Conservation (phyloP, 2,797 vertebrate genomes). For the Threskiornis aethiopicus region DNA sequence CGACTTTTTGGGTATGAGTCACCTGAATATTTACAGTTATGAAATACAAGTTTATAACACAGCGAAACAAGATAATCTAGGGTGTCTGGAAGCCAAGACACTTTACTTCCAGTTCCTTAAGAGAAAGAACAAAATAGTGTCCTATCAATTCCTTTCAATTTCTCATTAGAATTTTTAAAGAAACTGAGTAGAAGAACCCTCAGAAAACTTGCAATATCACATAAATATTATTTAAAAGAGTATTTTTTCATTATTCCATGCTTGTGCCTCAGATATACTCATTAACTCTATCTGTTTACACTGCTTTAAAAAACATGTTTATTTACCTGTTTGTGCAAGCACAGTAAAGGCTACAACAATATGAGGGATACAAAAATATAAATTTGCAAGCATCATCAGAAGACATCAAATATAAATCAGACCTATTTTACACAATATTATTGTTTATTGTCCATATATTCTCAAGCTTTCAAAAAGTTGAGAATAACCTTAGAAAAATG, state of each 20-base stretch:
- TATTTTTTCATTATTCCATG: neutral
- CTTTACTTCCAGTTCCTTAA: neutral
- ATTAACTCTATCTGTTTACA: neutral
- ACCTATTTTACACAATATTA: neutral
- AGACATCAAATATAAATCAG: neutral
- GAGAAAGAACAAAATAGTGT: neutral
- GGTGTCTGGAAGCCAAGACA: neutral
- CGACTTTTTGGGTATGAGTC: neutral
- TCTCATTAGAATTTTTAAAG: neutral
- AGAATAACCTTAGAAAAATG: neutral
- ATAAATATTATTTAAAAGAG: neutral
- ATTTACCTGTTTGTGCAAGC: neutral
- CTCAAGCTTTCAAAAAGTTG: neutral
- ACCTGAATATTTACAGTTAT: neutral
- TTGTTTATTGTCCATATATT: neutral
- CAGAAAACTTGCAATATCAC: neutral
- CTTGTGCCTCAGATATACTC: neutral
- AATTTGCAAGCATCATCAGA: neutral
- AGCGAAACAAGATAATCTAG: neutral
- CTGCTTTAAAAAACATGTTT: neutral
- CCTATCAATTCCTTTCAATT: neutral
- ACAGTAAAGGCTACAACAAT: neutral
- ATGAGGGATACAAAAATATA: neutral
- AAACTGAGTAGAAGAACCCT: neutral
- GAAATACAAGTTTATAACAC: neutral